phyloP scores from a whole-genome alignment of 2,113 vertebrate genomes.

The Nibea coibor region DNA sequence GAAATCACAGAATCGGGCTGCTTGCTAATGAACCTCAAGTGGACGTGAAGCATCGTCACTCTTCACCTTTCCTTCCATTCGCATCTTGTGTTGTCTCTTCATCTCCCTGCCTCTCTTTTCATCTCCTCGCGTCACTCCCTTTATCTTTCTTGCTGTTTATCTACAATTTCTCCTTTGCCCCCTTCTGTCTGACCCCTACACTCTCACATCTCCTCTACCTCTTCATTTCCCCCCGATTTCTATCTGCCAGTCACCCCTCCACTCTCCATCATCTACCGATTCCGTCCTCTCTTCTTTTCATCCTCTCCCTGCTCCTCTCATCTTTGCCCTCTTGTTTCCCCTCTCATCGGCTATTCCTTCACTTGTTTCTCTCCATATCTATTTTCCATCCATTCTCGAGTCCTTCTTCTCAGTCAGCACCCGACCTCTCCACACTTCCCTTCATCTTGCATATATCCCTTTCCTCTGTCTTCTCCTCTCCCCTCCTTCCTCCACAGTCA shows the following conservation, averaged over 20 bases:
- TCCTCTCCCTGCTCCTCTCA: slow-evolving; percentile 38
- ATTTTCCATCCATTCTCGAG: background rate
- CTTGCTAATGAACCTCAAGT: slow-evolving; percentile 18
- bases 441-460: slow-evolving; percentile 18
- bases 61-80: slow-evolving; percentile 5
- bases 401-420: slow-evolving; percentile 16
- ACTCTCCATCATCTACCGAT: slow-evolving; percentile 33
- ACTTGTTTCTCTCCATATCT: slow-evolving; percentile 29
- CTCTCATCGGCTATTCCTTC: slow-evolving; percentile 26
- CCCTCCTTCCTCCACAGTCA: slow-evolving; percentile 15
- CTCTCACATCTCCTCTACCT: slow-evolving; percentile 38
- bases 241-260: slow-evolving; percentile 27
- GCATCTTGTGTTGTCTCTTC: background rate
- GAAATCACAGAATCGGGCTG: background rate
- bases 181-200: slow-evolving; percentile 33
- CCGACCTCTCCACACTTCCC: slow-evolving; percentile 1
- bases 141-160: slow-evolving; percentile 50
- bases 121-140: slow-evolving; percentile 16
- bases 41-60: slow-evolving; percentile 8
- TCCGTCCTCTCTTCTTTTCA: slow-evolving; percentile 43
- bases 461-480: slow-evolving; percentile 13
- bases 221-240: slow-evolving; percentile 27
- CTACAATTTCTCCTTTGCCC: slow-evolving; percentile 37
- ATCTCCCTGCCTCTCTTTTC: slow-evolving; percentile 22
- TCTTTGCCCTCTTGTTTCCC: slow-evolving; percentile 44